These are phyloP conservation scores for Heterocephalus glaber DNA, from an alignment of 2,113 vertebrate genomes.

Conservation along the genomic window DNA sequence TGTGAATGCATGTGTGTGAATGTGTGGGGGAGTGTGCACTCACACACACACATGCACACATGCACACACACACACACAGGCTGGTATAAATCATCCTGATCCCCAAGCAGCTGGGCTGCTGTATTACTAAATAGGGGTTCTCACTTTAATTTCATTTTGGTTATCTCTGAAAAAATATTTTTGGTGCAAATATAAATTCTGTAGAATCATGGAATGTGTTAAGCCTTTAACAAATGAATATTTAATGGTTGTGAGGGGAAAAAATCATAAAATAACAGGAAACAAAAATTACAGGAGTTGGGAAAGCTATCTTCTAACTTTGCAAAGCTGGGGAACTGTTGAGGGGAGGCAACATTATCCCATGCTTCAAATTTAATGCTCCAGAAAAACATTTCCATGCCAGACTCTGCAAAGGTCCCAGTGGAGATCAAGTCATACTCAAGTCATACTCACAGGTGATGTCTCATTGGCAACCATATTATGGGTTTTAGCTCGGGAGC, in stretches of 20 bases:
- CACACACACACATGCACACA: background rate
- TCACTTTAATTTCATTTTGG: conserved; percentile 84
- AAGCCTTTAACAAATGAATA: conserved; percentile 84
- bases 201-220: conserved; percentile 82
- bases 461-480: background rate
- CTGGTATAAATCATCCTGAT: conserved; percentile 80
- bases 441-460: background rate
- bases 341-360: background rate
- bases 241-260: conserved; percentile 82
- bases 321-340: conserved; percentile 64
- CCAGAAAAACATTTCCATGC: conserved; percentile 2
- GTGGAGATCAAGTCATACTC: background rate
- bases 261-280: conserved; percentile 82
- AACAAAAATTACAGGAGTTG: conserved; percentile 78
- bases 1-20: background rate
- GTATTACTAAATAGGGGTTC: conserved; percentile 81
- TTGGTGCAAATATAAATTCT: conserved; percentile 84
- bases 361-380: conserved; percentile 32
- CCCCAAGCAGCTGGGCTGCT: conserved; percentile 76
- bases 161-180: conserved; percentile 83
- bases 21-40: background rate
- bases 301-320: conserved; percentile 64
- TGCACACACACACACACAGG: background rate
- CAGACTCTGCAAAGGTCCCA: background rate
- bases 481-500: background rate